Evolutionary conservation across 2,113 vertebrate species (phyloP), one percentile per base, ranked within the genome.

Genomic region (Natator depressus): DNA sequence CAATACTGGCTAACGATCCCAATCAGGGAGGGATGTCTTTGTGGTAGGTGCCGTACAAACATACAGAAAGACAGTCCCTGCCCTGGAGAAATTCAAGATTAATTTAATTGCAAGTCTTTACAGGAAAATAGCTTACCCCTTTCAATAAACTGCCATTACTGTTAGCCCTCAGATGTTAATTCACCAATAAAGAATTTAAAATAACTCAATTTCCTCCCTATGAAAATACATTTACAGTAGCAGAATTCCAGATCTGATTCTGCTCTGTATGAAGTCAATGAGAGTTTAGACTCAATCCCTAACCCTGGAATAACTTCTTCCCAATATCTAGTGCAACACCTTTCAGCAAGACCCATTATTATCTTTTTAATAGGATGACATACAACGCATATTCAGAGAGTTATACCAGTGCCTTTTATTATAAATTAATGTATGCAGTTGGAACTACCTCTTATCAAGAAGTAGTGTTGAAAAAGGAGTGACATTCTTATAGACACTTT

Each of bases 101-200:
- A 95, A 88, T 69, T 87, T 88, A 95, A 84, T 82, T 91, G 91
- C 50, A 89, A 19, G 27, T 62, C 75, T 90, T 49, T 69, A 59
- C 80, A 91, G 91, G 92, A 84, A 96, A 95, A 96, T 91, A 92
- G 51, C 16, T 50, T 46, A 85, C 91, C 91, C 87, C 81, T 88
- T 80, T 86, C 38, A 38, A 91, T 89, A 78, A 96, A 57, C 82
- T 83, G 10, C 55, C 94, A 89, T 94, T 93, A 84, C 69, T 80
- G 69, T 75, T 87, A 93, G 92, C 31, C 65, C 65, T 80, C 88
- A 59, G 87, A 93, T 79, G 65, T 65, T 94, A 93, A 96, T 95
- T 96, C 82, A 91, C 54, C 54, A 91, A 94, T 76, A 95, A 91
- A 94, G 54, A 86, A 89, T 80, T 86, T 95, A 76, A 94, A 95